Evolutionary conservation across 2,888 invertebrate species (phyloP), one percentile per base, ranked within the genome.

Genomic region (Gastracanthus pulcherrimus): DNA sequence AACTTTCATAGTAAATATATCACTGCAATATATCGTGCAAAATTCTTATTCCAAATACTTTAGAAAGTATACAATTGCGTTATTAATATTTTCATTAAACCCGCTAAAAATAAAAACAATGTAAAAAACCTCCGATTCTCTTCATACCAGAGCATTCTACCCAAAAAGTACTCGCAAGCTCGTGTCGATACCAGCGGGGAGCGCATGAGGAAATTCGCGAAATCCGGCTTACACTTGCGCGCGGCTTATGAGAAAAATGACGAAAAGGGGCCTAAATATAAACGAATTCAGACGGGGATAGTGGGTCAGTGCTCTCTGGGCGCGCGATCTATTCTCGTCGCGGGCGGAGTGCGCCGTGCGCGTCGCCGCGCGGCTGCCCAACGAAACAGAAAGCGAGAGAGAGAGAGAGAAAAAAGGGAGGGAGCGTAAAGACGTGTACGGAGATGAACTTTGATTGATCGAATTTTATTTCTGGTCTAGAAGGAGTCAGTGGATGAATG

Each of bases 271-370:
- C 60, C 76, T 81, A 81, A 77, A 78, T 71, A 77, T 81, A 77
- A 70, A 70, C 38, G 76, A 72, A 41, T 82, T n/a, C 78, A 76
- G 83, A 72, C 84, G 84, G 85, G 87, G 86, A 89, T 88, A 89
- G 86, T 89, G 85, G 90, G 90, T 89, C 90, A 89, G 88, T 90
- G 90, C 87, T 89, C 89, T 87, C 89, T 89, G 88, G 87, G 87
- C 83, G 86, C 87, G 41, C 29, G 13, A 26, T 26, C 45, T 41
- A 41, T 55, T 48, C 48, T 55, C 51, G 51, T 29, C 76, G 51
- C 6, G 51, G 48, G 86, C 87, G 86, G 81, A 76, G 81, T 86
- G 62, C 71, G 86, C 88, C 89, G 89, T 89, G 89, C 86, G 88
- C 84, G 86, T 86, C 87, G 81, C 76, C 74, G 84, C 66, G 64